These are phyloP conservation scores for Propithecus perrieri DNA, from an alignment of 2,797 vertebrate genomes.

Conservation along the genomic window DNA sequence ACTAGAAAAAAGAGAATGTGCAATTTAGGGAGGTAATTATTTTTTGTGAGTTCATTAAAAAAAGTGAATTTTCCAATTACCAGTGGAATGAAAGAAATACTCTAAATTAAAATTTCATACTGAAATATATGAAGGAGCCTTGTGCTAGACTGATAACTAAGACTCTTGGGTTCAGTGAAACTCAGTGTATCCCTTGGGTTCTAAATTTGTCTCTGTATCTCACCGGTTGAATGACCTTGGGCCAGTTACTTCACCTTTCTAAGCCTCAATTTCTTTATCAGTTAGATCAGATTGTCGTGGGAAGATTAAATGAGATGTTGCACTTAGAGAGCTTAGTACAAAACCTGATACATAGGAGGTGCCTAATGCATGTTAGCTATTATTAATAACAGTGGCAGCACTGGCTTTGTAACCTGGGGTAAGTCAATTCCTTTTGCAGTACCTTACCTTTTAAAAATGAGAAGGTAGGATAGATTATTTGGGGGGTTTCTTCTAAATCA, in stretches of 20 bases:
- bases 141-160: neutral
- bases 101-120: conserved; percentile 31
- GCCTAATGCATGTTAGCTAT: neutral
- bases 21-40: conserved; percentile 56
- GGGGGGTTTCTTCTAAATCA: neutral
- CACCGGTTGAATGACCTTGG: neutral
- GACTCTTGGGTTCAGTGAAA: neutral
- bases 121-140: neutral
- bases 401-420: neutral
- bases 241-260: neutral
- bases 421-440: neutral
- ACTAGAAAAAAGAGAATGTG: conserved; percentile 29
- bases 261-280: neutral
- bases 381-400: neutral
- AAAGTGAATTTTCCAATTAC: conserved; percentile 41
- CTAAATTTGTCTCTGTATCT: neutral
- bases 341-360: neutral
- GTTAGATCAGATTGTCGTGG: neutral
- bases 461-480: neutral
- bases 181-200: neutral
- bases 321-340: neutral
- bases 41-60: conserved; percentile 58
- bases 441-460: neutral
- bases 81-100: conserved; percentile 27
- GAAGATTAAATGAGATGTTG: neutral